Evolutionary conservation across 1,140 invertebrate genomes (phyloP), one percentile per base, ranked within the genome.

Genomic region (Rhizoglyphus robini): DNA sequence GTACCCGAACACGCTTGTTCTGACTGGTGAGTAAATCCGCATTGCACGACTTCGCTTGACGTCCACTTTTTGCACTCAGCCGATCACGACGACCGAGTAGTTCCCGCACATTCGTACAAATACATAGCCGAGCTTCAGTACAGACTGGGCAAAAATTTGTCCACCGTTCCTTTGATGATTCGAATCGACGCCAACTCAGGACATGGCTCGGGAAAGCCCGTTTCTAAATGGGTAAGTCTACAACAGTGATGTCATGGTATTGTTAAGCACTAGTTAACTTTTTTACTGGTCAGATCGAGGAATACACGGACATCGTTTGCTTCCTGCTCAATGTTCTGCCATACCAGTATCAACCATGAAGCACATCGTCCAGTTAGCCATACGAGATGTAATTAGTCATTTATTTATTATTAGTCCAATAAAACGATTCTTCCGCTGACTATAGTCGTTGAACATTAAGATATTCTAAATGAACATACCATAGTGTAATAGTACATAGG

Each of bases 81-180:
- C 20, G 94, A 98, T 81, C 96, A 98, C 76, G 95, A 98, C 79
- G 95, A 98, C 79, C 83, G 94, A 67, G 94, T 97, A 61, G 91
- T 95, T 59, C 92, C 93, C 36, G 81, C 93, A 63, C 95, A 98
- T 77, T 94, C 91, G 63, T 81, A 96, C 4, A 99, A 99, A 78
- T 91, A 88, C 73, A 88, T 92, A 59, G 91, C 95, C 0, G 82
- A 89, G 70, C 76, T 99, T 51, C 96, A 98, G 73, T 77, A 91
- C 70, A 80, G 78, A 29, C 75, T 90, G 48, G 82, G 83, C 51
- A 75, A 76, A 48, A 73, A 81, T 20, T 72, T 81, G 1, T 78
- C 47, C 81, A 81, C 75, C 20, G 93, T 93, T 73, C 94, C 95
- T 0, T 73, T 98, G 60, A 72, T 99, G 36, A 86, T 93, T 36